phyloP scores from a whole-genome alignment of 1,140 invertebrate genomes.

The Rhyzopertha dominica region DNA sequence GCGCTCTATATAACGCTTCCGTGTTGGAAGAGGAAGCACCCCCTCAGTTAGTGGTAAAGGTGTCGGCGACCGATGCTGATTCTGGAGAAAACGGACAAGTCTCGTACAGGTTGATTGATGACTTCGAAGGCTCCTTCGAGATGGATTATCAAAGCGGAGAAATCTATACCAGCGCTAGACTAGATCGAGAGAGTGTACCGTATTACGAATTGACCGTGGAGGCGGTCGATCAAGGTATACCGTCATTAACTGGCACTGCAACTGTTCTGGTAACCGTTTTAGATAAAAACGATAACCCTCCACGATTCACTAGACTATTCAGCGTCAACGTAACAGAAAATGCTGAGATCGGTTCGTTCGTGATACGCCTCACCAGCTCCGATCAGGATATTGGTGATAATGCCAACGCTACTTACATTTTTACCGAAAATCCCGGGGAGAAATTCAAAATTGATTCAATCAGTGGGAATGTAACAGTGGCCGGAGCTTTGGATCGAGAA shows the following conservation, averaged over 20 bases:
- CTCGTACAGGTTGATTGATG: conserved; percentile 69
- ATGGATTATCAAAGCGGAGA: conserved; percentile 77
- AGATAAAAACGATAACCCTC: conserved; percentile 94
- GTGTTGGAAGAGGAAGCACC: conserved; percentile 82
- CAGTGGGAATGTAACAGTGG: conserved; percentile 88
- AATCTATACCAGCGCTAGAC: conserved; percentile 83
- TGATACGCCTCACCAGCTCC: conserved; percentile 86
- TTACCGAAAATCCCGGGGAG: conserved; percentile 80
- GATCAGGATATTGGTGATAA: conserved; percentile 84
- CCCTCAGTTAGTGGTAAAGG: conserved; percentile 67
- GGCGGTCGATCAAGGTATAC: conserved; percentile 81
- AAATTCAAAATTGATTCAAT: conserved; percentile 85
- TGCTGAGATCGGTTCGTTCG: conserved; percentile 84
- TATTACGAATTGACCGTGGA: conserved; percentile 79
- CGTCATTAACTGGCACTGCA: conserved; percentile 74
- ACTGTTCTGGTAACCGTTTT: conserved; percentile 78
- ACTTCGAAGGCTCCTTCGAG: conserved; percentile 72
- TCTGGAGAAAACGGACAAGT: conserved; percentile 82
- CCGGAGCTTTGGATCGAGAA: conserved; percentile 76
- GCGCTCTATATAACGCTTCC: conserved; percentile 73
- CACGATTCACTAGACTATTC: conserved; percentile 86
- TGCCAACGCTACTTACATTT: conserved; percentile 83
- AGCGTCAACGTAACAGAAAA: conserved; percentile 96
- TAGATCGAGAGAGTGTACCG: conserved; percentile 85
- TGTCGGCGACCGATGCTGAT: conserved; percentile 82